A percentile compares a stretch with the other conserved stretches of the same genome.
phyloP scores from a whole-genome alignment of 2,113 vertebrate genomes.

The Strix aluco region DNA sequence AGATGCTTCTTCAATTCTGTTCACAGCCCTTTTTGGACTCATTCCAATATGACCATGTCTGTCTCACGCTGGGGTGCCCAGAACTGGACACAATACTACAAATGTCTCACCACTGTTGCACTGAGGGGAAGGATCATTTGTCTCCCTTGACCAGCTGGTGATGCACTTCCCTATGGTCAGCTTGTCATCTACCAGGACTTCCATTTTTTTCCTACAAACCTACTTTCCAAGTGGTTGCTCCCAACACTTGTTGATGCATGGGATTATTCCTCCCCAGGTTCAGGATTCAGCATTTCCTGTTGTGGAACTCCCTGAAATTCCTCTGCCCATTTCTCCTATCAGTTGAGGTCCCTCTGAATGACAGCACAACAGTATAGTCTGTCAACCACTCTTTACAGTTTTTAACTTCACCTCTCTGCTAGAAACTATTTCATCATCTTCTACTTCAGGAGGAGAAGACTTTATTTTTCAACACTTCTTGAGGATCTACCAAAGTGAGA shows the following conservation, averaged over 20 bases:
- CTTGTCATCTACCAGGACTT: not conserved
- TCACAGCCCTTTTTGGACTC: not conserved
- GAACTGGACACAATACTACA: not conserved
- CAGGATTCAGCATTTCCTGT: not conserved
- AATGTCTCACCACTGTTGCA: not conserved
- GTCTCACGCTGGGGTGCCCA: not conserved
- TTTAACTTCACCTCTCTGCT: not conserved
- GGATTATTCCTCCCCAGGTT: not conserved
- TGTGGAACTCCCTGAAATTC: not conserved
- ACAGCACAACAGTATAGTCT: not conserved
- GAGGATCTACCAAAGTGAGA: not conserved
- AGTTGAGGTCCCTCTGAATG: not conserved
- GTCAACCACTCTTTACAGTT: not conserved
- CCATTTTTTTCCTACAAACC: not conserved
- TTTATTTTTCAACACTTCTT: not conserved
- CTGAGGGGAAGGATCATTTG: not conserved
- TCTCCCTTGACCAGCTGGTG: not conserved
- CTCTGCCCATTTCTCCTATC: not conserved
- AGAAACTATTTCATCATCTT: not conserved
- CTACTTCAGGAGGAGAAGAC: not conserved
- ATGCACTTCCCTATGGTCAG: not conserved
- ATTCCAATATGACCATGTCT: not conserved
- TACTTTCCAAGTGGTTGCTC: not conserved
- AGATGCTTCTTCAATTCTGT: not conserved
- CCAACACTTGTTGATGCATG: rapidly evolving